These are phyloP conservation scores for Chlorodrepanis virens DNA, from an alignment of 2,113 vertebrate genomes.

Conservation along the genomic window DNA sequence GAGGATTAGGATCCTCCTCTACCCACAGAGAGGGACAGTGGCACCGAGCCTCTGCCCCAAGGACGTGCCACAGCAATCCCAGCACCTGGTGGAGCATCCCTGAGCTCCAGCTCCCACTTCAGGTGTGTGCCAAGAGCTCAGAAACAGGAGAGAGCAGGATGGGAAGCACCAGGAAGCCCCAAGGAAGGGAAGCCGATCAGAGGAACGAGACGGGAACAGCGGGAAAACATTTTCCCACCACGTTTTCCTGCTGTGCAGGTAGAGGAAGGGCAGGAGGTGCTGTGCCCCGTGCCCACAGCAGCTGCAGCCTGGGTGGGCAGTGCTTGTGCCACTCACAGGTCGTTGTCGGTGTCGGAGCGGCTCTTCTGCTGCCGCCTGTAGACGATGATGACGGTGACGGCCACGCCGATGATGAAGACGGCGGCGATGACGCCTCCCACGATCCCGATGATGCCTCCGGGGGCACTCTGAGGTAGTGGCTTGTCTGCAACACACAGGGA, in stretches of 20 bases:
- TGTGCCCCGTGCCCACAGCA: fast-evolving
- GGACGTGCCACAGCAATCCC: background rate
- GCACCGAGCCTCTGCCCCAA: background rate
- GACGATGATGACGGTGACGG: conserved; percentile 80
- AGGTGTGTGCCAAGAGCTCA: background rate
- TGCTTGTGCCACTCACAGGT: conserved; percentile 78
- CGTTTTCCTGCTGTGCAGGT: fast-evolving
- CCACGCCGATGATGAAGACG: conserved; percentile 77
- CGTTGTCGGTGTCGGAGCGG: conserved; percentile 71
- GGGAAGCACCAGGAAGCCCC: background rate
- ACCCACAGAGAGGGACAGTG: background rate
- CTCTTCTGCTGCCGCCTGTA: conserved; percentile 82
- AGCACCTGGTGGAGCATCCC: background rate
- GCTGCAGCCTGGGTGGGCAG: fast-evolving
- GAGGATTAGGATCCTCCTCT: background rate
- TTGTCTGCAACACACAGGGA: conserved; percentile 81
- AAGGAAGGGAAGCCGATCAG: background rate
- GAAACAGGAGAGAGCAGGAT: background rate
- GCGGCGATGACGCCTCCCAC: conserved; percentile 80
- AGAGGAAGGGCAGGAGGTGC: background rate
- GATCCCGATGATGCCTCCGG: conserved; percentile 80
- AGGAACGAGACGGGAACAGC: background rate
- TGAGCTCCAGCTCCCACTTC: background rate
- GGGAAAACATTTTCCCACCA: background rate
- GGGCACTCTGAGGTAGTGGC: conserved; percentile 78